phyloP scores from a whole-genome alignment of 2,113 vertebrate species.

The Acrocephalus arundinaceus region DNA sequence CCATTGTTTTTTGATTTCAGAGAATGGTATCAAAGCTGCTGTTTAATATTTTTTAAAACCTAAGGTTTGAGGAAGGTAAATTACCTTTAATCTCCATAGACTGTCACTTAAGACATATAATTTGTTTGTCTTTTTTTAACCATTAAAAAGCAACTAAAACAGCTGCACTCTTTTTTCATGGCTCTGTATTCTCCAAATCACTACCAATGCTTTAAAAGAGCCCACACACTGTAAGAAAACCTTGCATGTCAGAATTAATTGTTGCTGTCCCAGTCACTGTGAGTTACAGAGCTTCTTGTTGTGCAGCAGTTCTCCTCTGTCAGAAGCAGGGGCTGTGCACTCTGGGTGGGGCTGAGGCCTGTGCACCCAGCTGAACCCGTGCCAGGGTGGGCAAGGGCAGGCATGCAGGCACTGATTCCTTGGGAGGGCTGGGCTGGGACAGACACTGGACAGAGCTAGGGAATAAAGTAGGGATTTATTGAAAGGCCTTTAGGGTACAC shows the following conservation, averaged over 20 bases:
- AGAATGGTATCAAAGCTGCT: background rate
- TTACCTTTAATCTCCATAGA: conserved; percentile 53
- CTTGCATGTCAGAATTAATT: conserved; percentile 58
- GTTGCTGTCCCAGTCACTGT: conserved; percentile 14
- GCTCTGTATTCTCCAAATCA: conserved; percentile 12
- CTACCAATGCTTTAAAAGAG: conserved; percentile 45
- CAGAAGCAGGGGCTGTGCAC: background rate
- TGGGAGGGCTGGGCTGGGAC: background rate
- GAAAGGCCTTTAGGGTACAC: background rate
- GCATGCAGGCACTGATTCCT: background rate
- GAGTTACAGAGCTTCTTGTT: background rate
- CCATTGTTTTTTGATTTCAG: conserved; percentile 21
- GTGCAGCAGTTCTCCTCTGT: background rate
- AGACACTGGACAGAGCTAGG: background rate
- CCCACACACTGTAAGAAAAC: conserved; percentile 25
- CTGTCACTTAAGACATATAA: conserved; percentile 21
- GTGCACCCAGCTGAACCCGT: background rate
- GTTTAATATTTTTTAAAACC: conserved; percentile 31
- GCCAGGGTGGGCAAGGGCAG: background rate
- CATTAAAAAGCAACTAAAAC: conserved; percentile 7
- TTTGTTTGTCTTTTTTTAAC: conserved; percentile 39
- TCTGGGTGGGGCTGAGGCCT: background rate
- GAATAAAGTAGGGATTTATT: background rate
- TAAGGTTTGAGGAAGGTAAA: conserved; percentile 26
- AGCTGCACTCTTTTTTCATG: background rate